phyloP scores from a whole-genome alignment of 2,888 invertebrate genomes.

The Zelleria hepariella region DNA sequence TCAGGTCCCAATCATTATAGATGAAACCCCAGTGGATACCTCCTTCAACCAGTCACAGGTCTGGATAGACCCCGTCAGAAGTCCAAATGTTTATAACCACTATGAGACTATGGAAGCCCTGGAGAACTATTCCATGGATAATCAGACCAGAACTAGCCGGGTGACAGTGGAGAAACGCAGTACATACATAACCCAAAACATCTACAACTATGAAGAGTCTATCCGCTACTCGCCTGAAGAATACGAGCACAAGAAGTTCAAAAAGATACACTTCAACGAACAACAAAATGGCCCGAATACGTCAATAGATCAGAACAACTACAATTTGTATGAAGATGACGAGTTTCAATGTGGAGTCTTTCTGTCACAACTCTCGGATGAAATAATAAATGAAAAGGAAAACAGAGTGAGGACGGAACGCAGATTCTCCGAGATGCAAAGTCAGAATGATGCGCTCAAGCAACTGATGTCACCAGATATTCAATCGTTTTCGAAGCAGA shows the following conservation, averaged over 20 bases:
- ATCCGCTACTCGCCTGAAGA: slow-evolving; percentile 27
- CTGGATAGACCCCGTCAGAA: slow-evolving; percentile 53
- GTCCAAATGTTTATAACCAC: slow-evolving; percentile 49
- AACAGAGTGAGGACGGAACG: slow-evolving; percentile 29
- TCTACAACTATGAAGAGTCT: slow-evolving; percentile 41
- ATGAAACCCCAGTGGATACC: slow-evolving; percentile 28
- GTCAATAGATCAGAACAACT: slow-evolving; percentile 10
- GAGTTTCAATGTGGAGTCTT: slow-evolving; percentile 49
- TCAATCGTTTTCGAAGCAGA: slow-evolving; percentile 43
- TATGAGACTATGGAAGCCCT: slow-evolving; percentile 28
- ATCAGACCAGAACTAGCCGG: slow-evolving; percentile 26
- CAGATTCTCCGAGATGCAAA: slow-evolving; percentile 30
- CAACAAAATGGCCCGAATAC: slow-evolving; percentile 14
- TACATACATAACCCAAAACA: slow-evolving; percentile 51
- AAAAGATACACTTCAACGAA: slow-evolving; percentile 25
- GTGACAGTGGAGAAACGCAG: slow-evolving; percentile 39
- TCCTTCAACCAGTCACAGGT: slow-evolving; percentile 42
- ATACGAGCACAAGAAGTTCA: slow-evolving; percentile 32
- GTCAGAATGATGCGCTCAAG: slow-evolving; percentile 45
- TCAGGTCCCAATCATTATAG: slow-evolving; percentile 26
- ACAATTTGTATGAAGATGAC: slow-evolving; percentile 38
- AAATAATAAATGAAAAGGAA: slow-evolving; percentile 43
- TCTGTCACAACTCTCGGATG: slow-evolving; percentile 42
- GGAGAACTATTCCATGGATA: slow-evolving; percentile 31
- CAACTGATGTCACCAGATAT: slow-evolving; percentile 55